These are phyloP conservation scores for Geotrupes spiniger DNA, from an alignment of 2,888 invertebrate genomes.

Conservation along the genomic window DNA sequence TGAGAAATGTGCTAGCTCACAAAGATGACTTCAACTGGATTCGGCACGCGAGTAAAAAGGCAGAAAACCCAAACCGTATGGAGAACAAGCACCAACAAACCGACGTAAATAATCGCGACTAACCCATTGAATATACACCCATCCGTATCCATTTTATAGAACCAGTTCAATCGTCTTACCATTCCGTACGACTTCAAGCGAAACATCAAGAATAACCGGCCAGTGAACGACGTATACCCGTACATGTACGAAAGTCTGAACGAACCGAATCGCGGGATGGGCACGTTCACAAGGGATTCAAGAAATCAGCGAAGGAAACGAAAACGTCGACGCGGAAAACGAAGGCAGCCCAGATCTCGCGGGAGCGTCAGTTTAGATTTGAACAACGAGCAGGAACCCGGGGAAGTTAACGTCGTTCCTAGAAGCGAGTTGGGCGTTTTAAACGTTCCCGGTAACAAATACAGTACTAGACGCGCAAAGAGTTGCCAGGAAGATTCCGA, in stretches of 20 bases:
- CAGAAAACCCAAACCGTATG: constrained; percentile 3
- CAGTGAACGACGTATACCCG: constrained; percentile 30
- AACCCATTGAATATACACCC: neutral
- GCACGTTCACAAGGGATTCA: neutral
- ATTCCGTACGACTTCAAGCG: constrained; percentile 7
- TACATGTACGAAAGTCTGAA: constrained; percentile 22
- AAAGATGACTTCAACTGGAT: constrained; percentile 44
- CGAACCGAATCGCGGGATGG: neutral
- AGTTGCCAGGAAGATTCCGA: constrained; percentile 15
- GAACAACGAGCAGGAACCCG: constrained; percentile 18
- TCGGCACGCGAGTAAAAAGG: constrained; percentile 30
- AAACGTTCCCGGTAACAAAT: constrained; percentile 27
- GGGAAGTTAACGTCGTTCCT: constrained; percentile 24
- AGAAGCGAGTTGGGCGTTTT: constrained; percentile 23
- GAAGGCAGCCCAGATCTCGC: constrained; percentile 13
- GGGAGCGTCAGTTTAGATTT: constrained; percentile 17
- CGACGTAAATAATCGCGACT: too few relatives aligned
- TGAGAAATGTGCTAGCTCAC: constrained; percentile 39
- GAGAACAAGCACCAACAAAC: neutral
- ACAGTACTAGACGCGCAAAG: constrained; percentile 15
- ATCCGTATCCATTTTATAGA: neutral
- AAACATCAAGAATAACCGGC: constrained; percentile 17
- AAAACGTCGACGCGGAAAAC: constrained; percentile 3
- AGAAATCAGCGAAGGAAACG: constrained; percentile 1
- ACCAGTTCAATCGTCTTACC: neutral